Percentiles rank a stretch among this genome's conserved stretches.
These are phyloP conservation scores for Pyrocephalus nanus DNA, from an alignment of 2,797 vertebrate species.

Conservation along the genomic window DNA sequence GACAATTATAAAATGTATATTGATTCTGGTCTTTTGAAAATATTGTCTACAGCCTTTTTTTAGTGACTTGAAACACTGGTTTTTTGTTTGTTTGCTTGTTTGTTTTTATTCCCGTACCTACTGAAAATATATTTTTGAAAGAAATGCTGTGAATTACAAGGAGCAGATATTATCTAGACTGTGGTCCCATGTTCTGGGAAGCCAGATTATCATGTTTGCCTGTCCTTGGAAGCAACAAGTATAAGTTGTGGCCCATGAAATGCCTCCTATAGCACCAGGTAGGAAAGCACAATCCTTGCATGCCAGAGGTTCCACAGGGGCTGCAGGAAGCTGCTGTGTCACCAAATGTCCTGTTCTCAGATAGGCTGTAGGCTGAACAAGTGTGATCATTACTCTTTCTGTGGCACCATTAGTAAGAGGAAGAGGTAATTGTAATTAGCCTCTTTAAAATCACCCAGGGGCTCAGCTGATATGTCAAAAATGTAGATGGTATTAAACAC, in stretches of 20 bases:
- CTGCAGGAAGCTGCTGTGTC: neutral
- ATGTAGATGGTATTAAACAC: neutral
- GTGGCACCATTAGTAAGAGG: neutral
- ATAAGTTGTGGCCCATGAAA: neutral
- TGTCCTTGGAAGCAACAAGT: neutral
- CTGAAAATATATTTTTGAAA: neutral
- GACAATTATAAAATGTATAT: neutral
- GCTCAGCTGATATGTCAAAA: slow-evolving; percentile 1
- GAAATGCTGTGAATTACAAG: neutral
- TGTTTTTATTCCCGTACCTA: neutral
- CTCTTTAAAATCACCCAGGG: neutral
- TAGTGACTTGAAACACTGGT: neutral
- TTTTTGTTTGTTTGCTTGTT: neutral
- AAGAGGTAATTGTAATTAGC: slow-evolving; percentile 15
- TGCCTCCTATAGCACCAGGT: neutral
- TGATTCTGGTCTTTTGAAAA: neutral
- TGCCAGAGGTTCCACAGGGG: neutral
- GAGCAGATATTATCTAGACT: neutral
- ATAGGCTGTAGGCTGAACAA: neutral
- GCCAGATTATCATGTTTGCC: neutral
- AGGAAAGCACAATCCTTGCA: neutral
- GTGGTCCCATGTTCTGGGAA: neutral
- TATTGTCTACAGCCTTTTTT: neutral
- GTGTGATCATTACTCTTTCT: slow-evolving; percentile 4
- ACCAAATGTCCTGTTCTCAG: neutral